These are phyloP conservation scores for Acanthoscelides obtectus DNA, from an alignment of 2,888 invertebrate genomes.

Conservation along the genomic window DNA sequence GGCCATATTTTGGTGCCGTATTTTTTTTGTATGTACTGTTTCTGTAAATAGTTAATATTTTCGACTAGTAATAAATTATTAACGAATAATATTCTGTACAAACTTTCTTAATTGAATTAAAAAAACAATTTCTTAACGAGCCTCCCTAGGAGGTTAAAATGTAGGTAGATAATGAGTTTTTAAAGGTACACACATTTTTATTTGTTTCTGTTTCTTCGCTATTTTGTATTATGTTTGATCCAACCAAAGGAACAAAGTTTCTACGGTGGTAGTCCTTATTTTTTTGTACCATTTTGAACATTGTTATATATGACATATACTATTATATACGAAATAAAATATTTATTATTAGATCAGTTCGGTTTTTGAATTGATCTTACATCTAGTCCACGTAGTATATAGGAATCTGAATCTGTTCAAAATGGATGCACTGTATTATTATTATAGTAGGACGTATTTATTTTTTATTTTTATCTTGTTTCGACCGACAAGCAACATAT, in stretches of 20 bases:
- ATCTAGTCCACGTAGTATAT: constrained; percentile 36
- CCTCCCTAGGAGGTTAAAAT: background rate
- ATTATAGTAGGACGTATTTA: constrained; percentile 19
- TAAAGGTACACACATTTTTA: constrained; percentile 23
- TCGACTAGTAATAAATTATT: constrained; percentile 18
- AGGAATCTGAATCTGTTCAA: constrained; percentile 33
- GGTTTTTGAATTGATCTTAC: constrained; percentile 7
- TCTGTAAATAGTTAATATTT: constrained; percentile 23
- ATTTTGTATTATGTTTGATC: background rate
- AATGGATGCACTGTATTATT: constrained; percentile 29
- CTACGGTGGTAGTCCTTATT: background rate
- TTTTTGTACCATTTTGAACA: constrained; percentile 14
- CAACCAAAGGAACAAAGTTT: background rate
- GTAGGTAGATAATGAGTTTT: constrained; percentile 14
- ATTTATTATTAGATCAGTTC: constrained; percentile 11
- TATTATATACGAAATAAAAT: constrained; percentile 12
- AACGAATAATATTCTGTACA: constrained; percentile 34
- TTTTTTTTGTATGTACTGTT: constrained; percentile 14
- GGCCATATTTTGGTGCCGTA: constrained; percentile 24
- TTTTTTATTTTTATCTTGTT: background rate
- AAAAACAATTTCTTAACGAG: constrained; percentile 19
- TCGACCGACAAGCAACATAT: background rate
- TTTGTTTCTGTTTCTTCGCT: background rate
- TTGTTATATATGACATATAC: constrained; percentile 8
- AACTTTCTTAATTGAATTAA: constrained; percentile 32